Conservation (phyloP, 2,797 vertebrate species). For the Petrocephalus sullivani region DNA sequence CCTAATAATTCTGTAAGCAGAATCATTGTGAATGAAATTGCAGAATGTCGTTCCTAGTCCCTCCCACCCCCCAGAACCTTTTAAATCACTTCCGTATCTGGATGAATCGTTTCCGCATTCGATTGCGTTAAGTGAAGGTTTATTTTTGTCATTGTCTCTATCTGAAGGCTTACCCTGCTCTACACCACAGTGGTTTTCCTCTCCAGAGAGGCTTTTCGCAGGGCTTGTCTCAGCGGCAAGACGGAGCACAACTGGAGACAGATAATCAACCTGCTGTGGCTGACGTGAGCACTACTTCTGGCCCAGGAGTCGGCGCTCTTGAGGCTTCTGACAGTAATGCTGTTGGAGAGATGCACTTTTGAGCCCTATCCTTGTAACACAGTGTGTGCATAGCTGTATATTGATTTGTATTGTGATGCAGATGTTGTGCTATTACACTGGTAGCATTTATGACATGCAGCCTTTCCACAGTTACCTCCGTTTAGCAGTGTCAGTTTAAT, state of each 20-base stretch:
- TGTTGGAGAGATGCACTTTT: background rate
- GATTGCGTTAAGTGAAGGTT: background rate
- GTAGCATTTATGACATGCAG: background rate
- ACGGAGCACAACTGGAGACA: slow-evolving; percentile 79
- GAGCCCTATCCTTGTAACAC: background rate
- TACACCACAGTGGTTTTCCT: slow-evolving; percentile 87
- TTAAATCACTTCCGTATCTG: background rate
- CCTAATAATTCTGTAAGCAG: background rate
- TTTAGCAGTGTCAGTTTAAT: background rate
- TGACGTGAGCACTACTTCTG: slow-evolving; percentile 71
- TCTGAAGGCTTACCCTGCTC: slow-evolving; percentile 75
- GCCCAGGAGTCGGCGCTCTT: background rate
- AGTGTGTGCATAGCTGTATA: background rate
- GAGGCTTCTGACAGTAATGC: background rate
- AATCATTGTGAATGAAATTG: background rate
- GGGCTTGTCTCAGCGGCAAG: slow-evolving; percentile 82
- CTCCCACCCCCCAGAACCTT: background rate
- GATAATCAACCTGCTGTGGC: slow-evolving; percentile 86
- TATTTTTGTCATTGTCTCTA: slow-evolving; percentile 18
- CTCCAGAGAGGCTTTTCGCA: slow-evolving; percentile 89
- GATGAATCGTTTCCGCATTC: background rate
- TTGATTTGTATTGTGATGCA: background rate
- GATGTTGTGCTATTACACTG: background rate
- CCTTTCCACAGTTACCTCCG: background rate
- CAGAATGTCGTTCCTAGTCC: background rate